A percentile compares a stretch with the other conserved stretches of the same genome.
Conservation (phyloP, 2,113 vertebrate species). For the Mus spicilegus region DNA sequence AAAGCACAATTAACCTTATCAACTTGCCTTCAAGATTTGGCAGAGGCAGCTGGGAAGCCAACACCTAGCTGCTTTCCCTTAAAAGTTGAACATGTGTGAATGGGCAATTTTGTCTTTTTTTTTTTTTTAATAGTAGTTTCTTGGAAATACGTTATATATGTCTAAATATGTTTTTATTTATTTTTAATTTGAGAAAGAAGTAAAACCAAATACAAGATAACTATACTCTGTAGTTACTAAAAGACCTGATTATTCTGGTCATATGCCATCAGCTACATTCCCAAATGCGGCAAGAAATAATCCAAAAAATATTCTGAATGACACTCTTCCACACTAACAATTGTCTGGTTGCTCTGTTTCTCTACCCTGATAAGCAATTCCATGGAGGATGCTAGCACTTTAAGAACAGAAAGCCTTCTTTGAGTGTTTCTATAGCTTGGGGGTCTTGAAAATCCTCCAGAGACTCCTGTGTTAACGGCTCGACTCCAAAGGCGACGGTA, state of each 20-base stretch:
- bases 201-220: neutral
- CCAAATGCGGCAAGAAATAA: neutral
- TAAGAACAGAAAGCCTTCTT: neutral
- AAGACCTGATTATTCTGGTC: neutral
- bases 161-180: constrained; percentile 23
- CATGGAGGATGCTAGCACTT: neutral
- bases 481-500: neutral
- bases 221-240: constrained; percentile 20
- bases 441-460: neutral
- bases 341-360: neutral
- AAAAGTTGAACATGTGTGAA: constrained; percentile 13
- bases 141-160: constrained; percentile 28
- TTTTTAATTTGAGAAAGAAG: constrained; percentile 21
- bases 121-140: neutral
- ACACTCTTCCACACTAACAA: neutral
- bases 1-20: constrained; percentile 29
- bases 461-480: neutral
- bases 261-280: neutral
- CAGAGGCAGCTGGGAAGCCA: constrained; percentile 9
- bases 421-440: neutral
- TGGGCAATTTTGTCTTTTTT: neutral
- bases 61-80: constrained; percentile 35
- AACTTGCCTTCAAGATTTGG: constrained; percentile 49
- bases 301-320: neutral
- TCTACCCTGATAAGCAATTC: neutral